Percentiles rank a stretch among this genome's conserved stretches.
These are phyloP conservation scores for Eulemur rubriventer DNA, from an alignment of 2,797 vertebrate species.

Conservation along the genomic window DNA sequence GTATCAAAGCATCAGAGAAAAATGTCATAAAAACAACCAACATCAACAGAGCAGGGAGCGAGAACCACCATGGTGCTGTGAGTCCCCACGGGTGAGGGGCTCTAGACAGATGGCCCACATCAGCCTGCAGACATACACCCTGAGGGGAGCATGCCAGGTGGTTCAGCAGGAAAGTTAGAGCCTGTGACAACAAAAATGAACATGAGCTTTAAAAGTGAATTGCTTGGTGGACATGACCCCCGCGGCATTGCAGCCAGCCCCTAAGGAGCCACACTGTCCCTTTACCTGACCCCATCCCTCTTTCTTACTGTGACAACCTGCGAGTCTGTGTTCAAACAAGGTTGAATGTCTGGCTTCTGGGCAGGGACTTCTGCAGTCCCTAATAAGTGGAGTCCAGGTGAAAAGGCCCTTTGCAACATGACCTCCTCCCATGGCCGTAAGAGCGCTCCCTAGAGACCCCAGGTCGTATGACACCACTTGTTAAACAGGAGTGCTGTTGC, in stretches of 20 bases:
- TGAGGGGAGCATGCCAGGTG: slow-evolving; percentile 78
- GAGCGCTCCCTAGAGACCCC: slow-evolving; percentile 21
- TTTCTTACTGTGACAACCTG: slow-evolving; percentile 22
- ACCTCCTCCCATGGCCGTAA: neutral
- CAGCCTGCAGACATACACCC: slow-evolving; percentile 68
- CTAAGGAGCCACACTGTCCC: slow-evolving; percentile 66
- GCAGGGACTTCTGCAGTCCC: slow-evolving; percentile 75
- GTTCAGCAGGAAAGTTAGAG: slow-evolving; percentile 76
- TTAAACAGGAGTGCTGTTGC: slow-evolving; percentile 58
- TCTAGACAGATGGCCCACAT: slow-evolving; percentile 78
- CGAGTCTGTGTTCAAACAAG: slow-evolving; percentile 79
- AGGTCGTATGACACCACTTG: slow-evolving; percentile 49
- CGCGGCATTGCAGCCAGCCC: slow-evolving; percentile 58
- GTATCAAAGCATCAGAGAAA: slow-evolving; percentile 67
- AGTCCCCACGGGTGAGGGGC: slow-evolving; percentile 52
- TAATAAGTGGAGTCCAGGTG: slow-evolving; percentile 78
- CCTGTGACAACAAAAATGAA: slow-evolving; percentile 78
- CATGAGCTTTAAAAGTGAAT: slow-evolving; percentile 78
- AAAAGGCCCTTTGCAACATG: slow-evolving; percentile 57
- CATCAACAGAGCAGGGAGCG: slow-evolving; percentile 68
- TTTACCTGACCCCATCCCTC: neutral
- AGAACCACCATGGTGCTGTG: slow-evolving; percentile 64
- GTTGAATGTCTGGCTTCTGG: slow-evolving; percentile 76
- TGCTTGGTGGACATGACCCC: slow-evolving; percentile 76
- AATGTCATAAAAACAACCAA: slow-evolving; percentile 76